Evolutionary conservation across 37 sponge, comb jelly and placozoan genomes (phyloP), one percentile per base, ranked within the genome.

Genomic region (Corticium candelabrum): DNA sequence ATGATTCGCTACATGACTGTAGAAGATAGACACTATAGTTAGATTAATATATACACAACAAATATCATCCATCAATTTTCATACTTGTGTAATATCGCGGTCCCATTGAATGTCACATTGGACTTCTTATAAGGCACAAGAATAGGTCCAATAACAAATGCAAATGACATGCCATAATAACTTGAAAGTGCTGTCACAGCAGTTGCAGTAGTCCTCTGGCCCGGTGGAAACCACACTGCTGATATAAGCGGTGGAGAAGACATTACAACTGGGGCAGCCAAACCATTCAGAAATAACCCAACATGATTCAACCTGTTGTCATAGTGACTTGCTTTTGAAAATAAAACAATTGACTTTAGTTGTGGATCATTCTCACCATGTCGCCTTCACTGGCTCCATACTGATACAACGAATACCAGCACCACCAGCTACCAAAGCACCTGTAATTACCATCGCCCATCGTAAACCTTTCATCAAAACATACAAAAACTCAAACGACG

Each of bases 141-240:
- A 76, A 29, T n/a, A 56, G 77, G 77, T 5, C 77, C 77, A n/a
- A 76, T 27, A 21, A 56, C 77, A 29, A 76, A 76, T 15, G 77
- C 4, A 5, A 67, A 5, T 62, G 77, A 57, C 5, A 76, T 29
- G 29, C 77, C 77, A 56, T 5, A 21, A 11, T 62, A 39, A 7
- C 68, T 39, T 31, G 67, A 11, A n/a, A 76, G 11, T 30, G 77
- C 29, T 7, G 57, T 35, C 11, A 76, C 29, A 11, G 77, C 41
- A 7, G 77, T 76, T 62, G 77, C 41, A 21, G 27, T 4, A 5
- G 77, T 76, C 5, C 77, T 57, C 67, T 76, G 77, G 7, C 27
- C 62, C 37, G 77, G 77, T 29, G 77, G 57, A 76, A 76, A 76
- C 77, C 77, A 76, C 11, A 56, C 21, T 57, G 77, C 77, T 31